Conservation (phyloP, 1,140 invertebrate species). For the Tetramorium alpestre region DNA sequence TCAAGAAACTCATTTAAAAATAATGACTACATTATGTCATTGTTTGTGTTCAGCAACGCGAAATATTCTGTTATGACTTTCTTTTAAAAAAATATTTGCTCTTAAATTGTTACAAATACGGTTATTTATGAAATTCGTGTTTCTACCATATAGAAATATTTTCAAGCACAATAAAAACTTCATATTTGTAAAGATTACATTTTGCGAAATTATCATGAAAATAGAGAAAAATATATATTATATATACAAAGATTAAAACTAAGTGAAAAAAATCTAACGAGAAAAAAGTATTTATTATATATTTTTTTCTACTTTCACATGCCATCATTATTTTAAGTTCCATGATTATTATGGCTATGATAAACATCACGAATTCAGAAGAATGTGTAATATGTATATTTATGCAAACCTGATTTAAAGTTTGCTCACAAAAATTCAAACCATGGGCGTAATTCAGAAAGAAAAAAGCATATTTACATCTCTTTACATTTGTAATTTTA, state of each 20-base stretch:
- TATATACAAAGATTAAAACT: neutral
- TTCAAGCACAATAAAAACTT: neutral
- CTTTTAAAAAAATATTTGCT: neutral
- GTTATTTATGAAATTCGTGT: neutral
- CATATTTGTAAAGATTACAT: neutral
- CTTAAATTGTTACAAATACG: neutral
- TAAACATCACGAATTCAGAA: neutral
- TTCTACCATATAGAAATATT: neutral
- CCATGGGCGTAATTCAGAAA: neutral
- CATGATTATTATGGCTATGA: neutral
- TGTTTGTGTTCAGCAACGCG: neutral
- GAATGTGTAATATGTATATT: neutral
- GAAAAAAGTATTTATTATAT: neutral
- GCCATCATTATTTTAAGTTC: neutral
- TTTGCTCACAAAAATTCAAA: neutral
- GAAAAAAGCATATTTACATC: neutral
- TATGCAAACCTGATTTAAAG: neutral
- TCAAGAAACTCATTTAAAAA: neutral
- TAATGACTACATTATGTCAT: constrained; percentile 28
- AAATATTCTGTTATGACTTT: constrained; percentile 5
- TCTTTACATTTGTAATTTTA: neutral
- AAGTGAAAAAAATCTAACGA: neutral
- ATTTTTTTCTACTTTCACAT: neutral
- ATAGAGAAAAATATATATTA: neutral
- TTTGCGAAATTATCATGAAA: neutral